Percentiles rank a stretch among this genome's conserved stretches.
Evolutionary conservation across 2,888 invertebrate species (phyloP).

Genomic region (Teleiodes luculella): DNA sequence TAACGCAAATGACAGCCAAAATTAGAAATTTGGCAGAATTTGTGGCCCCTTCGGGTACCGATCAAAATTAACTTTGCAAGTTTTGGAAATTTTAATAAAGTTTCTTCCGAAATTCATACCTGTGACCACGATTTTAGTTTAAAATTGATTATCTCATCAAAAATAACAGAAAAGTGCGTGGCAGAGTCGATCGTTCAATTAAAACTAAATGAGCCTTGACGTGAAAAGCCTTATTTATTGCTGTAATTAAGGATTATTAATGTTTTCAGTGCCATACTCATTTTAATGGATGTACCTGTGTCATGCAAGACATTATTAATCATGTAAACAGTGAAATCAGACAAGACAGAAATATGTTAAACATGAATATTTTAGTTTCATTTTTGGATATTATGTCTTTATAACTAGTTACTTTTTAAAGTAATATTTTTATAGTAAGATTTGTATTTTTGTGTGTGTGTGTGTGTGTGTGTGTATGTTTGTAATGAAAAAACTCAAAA

Average conservation of each 20-base stretch:
- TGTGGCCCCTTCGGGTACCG: slow-evolving; percentile 41
- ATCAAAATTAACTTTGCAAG: slow-evolving; percentile 49
- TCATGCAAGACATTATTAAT: background rate
- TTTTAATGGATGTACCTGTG: background rate
- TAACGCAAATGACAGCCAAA: slow-evolving; percentile 54
- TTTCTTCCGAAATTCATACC: slow-evolving; percentile 44
- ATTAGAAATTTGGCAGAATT: slow-evolving; percentile 52
- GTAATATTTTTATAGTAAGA: too few species aligned
- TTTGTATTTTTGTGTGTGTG: too few species aligned
- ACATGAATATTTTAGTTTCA: too few species aligned
- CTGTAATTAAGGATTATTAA: slow-evolving; percentile 24
- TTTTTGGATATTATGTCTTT: too few species aligned
- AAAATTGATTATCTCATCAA: slow-evolving; percentile 58
- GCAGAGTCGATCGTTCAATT: slow-evolving; percentile 40
- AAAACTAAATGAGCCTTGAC: slow-evolving; percentile 39
- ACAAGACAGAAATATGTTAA: too few species aligned
- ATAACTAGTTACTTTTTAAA: too few species aligned
- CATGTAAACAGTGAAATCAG: background rate
- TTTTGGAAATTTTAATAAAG: slow-evolving; percentile 56
- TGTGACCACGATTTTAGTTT: slow-evolving; percentile 38
- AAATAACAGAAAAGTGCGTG: slow-evolving; percentile 46
- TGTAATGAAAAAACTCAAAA: too few species aligned
- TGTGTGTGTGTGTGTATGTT: too few species aligned
- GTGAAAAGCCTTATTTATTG: slow-evolving; percentile 48
- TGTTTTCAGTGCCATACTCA: background rate